Percentiles rank a stretch among this genome's conserved stretches.
Evolutionary conservation across 2,888 invertebrate genomes (phyloP).

Genomic region (Ectemnius continuus): DNA sequence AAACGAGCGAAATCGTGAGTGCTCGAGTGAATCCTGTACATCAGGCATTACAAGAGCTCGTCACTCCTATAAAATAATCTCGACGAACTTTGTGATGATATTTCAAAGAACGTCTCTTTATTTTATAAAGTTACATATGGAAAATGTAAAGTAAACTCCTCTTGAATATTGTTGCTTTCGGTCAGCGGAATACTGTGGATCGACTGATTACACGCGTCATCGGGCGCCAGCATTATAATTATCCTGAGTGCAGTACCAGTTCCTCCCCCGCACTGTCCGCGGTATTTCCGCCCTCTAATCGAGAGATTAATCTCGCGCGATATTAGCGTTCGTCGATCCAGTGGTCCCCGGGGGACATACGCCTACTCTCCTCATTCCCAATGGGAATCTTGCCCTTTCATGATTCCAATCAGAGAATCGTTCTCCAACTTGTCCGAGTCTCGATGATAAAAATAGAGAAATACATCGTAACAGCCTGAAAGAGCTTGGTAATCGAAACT

Average conservation of each 20-base stretch:
- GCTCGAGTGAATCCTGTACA: no score
- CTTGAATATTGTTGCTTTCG: no score
- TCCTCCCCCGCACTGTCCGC: conserved; percentile 6
- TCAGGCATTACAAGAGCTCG: no score
- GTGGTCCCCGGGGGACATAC: neutral
- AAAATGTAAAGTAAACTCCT: no score
- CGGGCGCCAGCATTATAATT: neutral
- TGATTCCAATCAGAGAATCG: neutral
- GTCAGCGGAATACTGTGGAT: neutral
- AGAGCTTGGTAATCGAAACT: no score
- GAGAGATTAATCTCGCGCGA: conserved; percentile 6
- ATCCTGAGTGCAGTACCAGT: neutral
- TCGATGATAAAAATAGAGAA: no score
- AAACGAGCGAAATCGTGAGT: no score
- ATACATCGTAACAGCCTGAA: no score
- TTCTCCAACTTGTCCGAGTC: neutral
- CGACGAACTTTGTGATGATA: no score
- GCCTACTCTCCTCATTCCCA: neutral
- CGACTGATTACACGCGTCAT: neutral
- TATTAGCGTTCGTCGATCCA: conserved; percentile 8
- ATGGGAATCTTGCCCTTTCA: neutral
- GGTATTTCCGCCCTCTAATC: neutral
- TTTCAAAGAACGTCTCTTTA: no score
- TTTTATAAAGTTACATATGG: no score
- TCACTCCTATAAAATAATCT: no score